Percentiles rank a stretch among this genome's conserved stretches.
These are phyloP conservation scores for Rhinella marina DNA, from an alignment of 2,797 vertebrate genomes.

Conservation along the genomic window DNA sequence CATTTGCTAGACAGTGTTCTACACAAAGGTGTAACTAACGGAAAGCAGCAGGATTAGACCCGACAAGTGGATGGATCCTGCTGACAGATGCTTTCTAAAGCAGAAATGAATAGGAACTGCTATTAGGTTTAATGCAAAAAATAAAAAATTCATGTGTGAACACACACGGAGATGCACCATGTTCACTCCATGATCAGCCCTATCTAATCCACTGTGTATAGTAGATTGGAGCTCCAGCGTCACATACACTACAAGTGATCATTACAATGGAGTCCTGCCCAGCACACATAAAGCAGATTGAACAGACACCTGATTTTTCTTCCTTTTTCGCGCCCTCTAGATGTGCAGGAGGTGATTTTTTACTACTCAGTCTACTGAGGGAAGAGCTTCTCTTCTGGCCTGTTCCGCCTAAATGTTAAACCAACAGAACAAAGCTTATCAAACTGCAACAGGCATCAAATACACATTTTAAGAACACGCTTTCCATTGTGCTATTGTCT, in stretches of 20 bases:
- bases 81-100: too few relatives aligned
- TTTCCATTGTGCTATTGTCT: background rate
- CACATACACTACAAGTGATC: background rate
- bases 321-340: slow-evolving; percentile 81
- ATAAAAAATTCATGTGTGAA: background rate
- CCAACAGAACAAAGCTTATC: slow-evolving; percentile 68
- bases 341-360: slow-evolving; percentile 76
- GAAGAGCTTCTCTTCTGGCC: slow-evolving; percentile 89
- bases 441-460: slow-evolving; percentile 8
- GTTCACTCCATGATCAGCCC: background rate
- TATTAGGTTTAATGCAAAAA: background rate
- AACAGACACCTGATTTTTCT: slow-evolving; percentile 82
- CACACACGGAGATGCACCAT: background rate
- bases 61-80: too few relatives aligned
- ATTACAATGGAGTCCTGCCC: background rate
- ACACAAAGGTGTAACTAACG: too few relatives aligned
- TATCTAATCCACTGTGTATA: background rate
- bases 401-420: slow-evolving; percentile 72
- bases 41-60: too few relatives aligned
- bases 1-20: too few relatives aligned
- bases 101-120: background rate
- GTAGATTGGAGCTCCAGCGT: background rate
- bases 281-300: slow-evolving; percentile 48
- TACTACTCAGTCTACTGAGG: slow-evolving; percentile 83
- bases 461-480: background rate